Evolutionary conservation across 2,888 invertebrate species (phyloP).

Genomic region (Drosophila mettleri): DNA sequence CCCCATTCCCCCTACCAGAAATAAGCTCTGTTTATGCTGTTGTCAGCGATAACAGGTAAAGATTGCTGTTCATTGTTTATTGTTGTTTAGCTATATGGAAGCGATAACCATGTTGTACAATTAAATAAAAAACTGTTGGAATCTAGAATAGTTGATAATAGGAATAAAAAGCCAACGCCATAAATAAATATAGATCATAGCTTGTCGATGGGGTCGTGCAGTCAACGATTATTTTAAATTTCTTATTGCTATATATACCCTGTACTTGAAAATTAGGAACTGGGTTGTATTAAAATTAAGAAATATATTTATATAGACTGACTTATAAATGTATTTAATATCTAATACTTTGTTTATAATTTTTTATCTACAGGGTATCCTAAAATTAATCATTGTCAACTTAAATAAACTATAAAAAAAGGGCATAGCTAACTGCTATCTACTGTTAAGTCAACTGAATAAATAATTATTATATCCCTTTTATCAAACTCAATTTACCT

Average conservation of each 20-base stretch:
- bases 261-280: neutral
- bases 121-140: constrained; percentile 2
- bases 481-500: neutral
- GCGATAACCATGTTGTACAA: constrained; percentile 12
- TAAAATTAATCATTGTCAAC: neutral
- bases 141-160: constrained; percentile 2
- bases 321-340: neutral
- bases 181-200: constrained; percentile 22
- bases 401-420: too few relatives aligned
- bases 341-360: neutral
- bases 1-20: neutral
- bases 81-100: constrained; percentile 15
- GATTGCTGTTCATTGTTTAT: constrained; percentile 16
- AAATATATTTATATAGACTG: neutral
- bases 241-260: constrained; percentile 9
- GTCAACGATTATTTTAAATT: neutral
- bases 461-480: constrained; percentile 10
- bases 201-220: constrained; percentile 11
- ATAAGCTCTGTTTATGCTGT: constrained; percentile 23
- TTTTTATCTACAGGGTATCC: constrained; percentile 26
- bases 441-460: constrained; percentile 33
- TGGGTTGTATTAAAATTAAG: neutral
- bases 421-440: too few relatives aligned
- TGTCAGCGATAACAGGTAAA: constrained; percentile 47
- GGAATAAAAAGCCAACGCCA: constrained; percentile 15